These are phyloP conservation scores for Menura novaehollandiae DNA, from an alignment of 2,113 vertebrate species.

Conservation along the genomic window DNA sequence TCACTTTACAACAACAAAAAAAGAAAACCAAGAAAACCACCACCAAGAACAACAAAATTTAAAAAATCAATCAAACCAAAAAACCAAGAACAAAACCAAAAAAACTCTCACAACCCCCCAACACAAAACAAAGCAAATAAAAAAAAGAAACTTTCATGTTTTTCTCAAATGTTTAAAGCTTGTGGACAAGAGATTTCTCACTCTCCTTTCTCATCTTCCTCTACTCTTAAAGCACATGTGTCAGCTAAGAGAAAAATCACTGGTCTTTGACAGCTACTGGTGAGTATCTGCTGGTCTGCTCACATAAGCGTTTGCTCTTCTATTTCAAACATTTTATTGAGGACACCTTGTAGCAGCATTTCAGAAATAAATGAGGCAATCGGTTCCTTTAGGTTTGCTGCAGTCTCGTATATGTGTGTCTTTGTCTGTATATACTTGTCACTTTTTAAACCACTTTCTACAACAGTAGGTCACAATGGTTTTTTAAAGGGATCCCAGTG, in stretches of 20 bases:
- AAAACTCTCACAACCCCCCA: neutral
- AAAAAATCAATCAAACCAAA: neutral
- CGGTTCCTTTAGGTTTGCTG: neutral
- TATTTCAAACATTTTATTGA: neutral
- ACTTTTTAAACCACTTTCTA: neutral
- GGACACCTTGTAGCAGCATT: neutral
- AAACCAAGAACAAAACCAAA: neutral
- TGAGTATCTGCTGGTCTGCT: neutral
- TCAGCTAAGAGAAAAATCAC: neutral
- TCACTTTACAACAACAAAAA: neutral
- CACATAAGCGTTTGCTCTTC: neutral
- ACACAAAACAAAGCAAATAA: neutral
- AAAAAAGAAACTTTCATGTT: neutral
- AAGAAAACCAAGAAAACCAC: no score
- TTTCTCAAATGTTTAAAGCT: neutral
- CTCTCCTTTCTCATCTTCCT: neutral
- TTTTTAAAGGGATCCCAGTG: neutral
- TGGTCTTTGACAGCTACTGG: neutral
- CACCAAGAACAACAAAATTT: neutral
- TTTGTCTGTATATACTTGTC: neutral
- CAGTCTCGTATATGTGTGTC: neutral
- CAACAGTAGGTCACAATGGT: neutral
- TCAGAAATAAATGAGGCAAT: neutral
- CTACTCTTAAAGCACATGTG: neutral
- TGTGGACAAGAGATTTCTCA: neutral